Evolutionary conservation across 2,113 vertebrate genomes (phyloP).

Genomic region (Solenodon paradoxus): DNA sequence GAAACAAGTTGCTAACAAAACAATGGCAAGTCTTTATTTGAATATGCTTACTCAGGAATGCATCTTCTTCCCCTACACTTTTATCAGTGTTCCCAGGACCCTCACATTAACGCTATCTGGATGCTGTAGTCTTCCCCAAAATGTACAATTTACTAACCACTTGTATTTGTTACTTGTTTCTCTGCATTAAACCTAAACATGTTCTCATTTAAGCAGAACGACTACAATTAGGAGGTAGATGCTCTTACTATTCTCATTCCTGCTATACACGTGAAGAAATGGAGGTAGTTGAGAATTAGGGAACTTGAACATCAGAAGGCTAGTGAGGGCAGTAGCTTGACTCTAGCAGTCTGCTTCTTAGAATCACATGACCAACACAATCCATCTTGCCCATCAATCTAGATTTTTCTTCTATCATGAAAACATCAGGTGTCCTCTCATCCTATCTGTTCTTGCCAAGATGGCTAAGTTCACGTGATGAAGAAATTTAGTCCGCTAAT

Average conservation of each 20-base stretch:
- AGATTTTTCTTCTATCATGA: not conserved
- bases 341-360: not conserved
- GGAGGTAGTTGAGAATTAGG: not conserved
- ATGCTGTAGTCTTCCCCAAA: not conserved
- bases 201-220: not conserved
- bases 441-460: not conserved
- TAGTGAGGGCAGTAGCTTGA: not conserved
- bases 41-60: not conserved
- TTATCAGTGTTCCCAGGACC: not conserved
- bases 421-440: not conserved
- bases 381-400: not conserved
- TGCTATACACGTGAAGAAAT: not conserved
- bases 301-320: not conserved
- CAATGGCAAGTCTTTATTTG: not conserved
- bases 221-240: not conserved
- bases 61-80: not conserved
- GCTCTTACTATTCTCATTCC: not conserved
- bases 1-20: conserved; percentile 24
- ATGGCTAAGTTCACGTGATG: not conserved
- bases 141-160: not conserved
- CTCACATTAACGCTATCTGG: not conserved
- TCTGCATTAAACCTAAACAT: not conserved
- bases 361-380: not conserved
- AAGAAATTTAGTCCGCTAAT: not conserved
- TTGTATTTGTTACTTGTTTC: not conserved